phyloP scores from a whole-genome alignment of 2,888 invertebrate genomes.

The Drosophila formosana region DNA sequence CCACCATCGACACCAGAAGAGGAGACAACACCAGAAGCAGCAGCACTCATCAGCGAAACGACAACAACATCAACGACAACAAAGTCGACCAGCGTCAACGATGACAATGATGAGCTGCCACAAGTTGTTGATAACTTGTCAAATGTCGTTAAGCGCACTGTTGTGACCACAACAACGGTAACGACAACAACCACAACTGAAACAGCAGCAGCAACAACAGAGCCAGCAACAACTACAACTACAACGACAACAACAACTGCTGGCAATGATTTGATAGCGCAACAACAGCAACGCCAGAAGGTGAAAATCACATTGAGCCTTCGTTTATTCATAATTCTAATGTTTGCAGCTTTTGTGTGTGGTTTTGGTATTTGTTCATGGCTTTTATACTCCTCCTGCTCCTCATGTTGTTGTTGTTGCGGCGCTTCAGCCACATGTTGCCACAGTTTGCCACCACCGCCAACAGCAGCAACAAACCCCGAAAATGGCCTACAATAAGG shows the following conservation, averaged over 20 bases:
- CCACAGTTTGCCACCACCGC: conserved; percentile 32
- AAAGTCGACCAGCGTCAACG: conserved; percentile 49
- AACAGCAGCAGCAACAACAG: conserved; percentile 36
- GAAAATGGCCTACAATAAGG: conserved; percentile 58
- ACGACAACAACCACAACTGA: conserved; percentile 77
- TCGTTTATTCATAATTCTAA: conserved; percentile 83
- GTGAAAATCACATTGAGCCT: conserved; percentile 85
- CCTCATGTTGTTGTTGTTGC: conserved; percentile 68
- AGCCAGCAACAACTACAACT: conserved; percentile 49
- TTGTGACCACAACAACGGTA: conserved; percentile 79
- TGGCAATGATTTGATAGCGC: conserved; percentile 59
- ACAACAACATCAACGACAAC: conserved; percentile 22
- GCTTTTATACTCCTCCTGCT: conserved; percentile 76
- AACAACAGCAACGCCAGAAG: conserved; percentile 82
- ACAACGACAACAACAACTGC: conserved; percentile 69
- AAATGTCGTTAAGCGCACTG: conserved; percentile 71
- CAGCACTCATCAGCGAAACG: conserved; percentile 26
- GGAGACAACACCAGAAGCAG: conserved; percentile 23
- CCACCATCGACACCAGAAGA: conserved; percentile 27
- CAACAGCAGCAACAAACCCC: conserved; percentile 41
- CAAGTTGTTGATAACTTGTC: conserved; percentile 38
- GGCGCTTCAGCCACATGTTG: conserved; percentile 46
- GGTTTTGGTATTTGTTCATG: conserved; percentile 85
- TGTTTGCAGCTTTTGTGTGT: conserved; percentile 84
- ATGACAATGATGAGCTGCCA: conserved; percentile 60